Evolutionary conservation across 2,797 vertebrate genomes (phyloP), one percentile per base, ranked within the genome.

Genomic region (Crypturellus tataupa): DNA sequence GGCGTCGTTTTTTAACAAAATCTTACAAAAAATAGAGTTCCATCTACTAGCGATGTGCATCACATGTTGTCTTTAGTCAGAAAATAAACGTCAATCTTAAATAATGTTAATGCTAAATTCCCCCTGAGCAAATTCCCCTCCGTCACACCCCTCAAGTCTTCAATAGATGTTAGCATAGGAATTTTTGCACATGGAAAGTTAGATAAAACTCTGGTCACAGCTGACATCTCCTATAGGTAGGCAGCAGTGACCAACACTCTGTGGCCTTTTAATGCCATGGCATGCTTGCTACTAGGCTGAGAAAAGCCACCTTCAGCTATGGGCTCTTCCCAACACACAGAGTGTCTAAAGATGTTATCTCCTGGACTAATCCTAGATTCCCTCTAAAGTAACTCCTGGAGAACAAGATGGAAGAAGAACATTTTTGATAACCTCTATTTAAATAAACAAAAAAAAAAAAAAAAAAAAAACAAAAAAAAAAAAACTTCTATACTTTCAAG

Each of bases 201-300:
- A 85, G 68, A 77, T 82, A 91, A 89, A 72, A 29, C 42, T 80
- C 70, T 63, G 65, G 33, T 24, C 70, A 79, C n/a, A 81, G 63
- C 42, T 89, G 73, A 55, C 1, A 31, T 27, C 46, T 59, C 29
- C 31, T 19, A 76, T 29, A 33, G 29, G 58, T 62, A 89, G 21
- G 51, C 60, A 71, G 59, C 55, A 85, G 65, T 42, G 78, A 87
- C 83, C 47, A 69, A 69, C 91, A 89, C 75, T 75, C 59, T 10
- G 4, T 85, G 62, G 60, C 82, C 73, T 93, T 82, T 90, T 87
- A 96, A 92, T 79, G 80, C 72, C 67, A 77, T 40, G 29, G 19
- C 56, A 72, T 59, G 24, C 62, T 40, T 51, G 9, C 72, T 67
- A 83, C 85, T 4, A 49, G 39, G 18, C 42, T 63, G 42, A 71